Evolutionary conservation across 2,797 vertebrate genomes (phyloP).

Genomic region (Echeneis naucrates): DNA sequence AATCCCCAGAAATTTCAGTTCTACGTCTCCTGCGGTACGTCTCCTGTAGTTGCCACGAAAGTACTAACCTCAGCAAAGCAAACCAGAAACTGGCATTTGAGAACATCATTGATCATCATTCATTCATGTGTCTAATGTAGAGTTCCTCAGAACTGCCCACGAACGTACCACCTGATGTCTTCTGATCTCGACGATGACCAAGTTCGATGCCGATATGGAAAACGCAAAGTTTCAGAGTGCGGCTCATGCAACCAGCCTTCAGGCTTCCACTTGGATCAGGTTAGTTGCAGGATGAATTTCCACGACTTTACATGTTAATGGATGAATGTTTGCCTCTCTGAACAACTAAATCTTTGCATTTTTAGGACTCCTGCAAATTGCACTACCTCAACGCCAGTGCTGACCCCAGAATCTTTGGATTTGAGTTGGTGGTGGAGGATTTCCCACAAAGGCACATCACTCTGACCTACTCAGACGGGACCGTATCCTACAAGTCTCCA

Average conservation of each 20-base stretch:
- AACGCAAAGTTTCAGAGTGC: background rate
- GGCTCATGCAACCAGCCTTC: slow-evolving; percentile 11
- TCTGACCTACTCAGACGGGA: slow-evolving; percentile 63
- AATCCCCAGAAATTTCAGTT: slow-evolving; percentile 56
- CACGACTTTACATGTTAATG: background rate
- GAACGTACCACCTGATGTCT: slow-evolving; percentile 56
- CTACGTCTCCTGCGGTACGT: slow-evolving; percentile 68
- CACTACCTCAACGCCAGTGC: background rate
- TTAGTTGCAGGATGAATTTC: slow-evolving; percentile 4
- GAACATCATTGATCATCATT: background rate
- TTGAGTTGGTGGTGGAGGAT: slow-evolving; percentile 77
- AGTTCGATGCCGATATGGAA: slow-evolving; percentile 70
- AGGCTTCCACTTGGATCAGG: slow-evolving; percentile 69
- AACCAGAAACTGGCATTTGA: no score
- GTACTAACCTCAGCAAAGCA: no score
- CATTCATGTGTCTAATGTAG: slow-evolving; percentile 33
- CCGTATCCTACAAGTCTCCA: slow-evolving; percentile 10
- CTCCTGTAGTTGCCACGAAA: background rate
- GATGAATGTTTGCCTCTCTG: background rate
- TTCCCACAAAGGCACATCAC: slow-evolving; percentile 52
- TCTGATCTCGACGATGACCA: slow-evolving; percentile 74
- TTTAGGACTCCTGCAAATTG: slow-evolving; percentile 62
- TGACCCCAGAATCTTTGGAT: background rate
- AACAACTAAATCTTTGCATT: background rate
- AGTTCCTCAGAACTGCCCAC: slow-evolving; percentile 74